A percentile compares a stretch with the other conserved stretches of the same genome.
phyloP scores from a whole-genome alignment of 2,113 vertebrate genomes.

The Psittacula cyanocephala region DNA sequence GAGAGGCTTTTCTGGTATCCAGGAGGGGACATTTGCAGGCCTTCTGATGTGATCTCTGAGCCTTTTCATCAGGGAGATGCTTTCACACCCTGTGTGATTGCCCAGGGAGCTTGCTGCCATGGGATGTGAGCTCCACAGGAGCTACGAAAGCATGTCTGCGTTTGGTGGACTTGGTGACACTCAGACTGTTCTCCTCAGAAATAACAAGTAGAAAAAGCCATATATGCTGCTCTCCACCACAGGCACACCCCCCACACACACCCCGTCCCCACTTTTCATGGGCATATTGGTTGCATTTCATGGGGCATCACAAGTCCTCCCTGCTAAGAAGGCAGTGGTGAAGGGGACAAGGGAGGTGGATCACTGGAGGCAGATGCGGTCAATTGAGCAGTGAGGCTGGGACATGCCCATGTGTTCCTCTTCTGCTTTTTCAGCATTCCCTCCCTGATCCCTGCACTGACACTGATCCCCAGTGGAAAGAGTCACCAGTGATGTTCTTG shows the following conservation, averaged over 20 bases:
- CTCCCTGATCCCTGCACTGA: not conserved
- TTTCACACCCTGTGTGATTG: not conserved
- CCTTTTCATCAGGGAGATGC: not conserved
- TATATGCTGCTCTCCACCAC: not conserved
- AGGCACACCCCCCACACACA: not conserved
- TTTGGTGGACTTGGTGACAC: not conserved
- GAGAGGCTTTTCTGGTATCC: not conserved
- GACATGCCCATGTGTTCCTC: not conserved
- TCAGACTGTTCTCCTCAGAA: not conserved
- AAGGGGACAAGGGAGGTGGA: not conserved
- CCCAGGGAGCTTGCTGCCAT: not conserved
- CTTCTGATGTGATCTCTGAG: not conserved
- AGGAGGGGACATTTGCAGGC: not conserved
- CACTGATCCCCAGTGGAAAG: not conserved
- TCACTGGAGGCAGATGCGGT: not conserved
- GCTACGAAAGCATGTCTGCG: not conserved
- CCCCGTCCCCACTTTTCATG: not conserved
- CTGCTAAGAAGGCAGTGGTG: not conserved
- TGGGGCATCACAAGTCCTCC: not conserved
- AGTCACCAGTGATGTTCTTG: not conserved
- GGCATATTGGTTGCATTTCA: not conserved
- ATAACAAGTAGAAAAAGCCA: not conserved
- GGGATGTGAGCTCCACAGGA: not conserved
- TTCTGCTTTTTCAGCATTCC: not conserved
- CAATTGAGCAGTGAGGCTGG: not conserved